These are phyloP conservation scores for Gallinago solitaria DNA, from an alignment of 2,797 vertebrate species.

Conservation along the genomic window DNA sequence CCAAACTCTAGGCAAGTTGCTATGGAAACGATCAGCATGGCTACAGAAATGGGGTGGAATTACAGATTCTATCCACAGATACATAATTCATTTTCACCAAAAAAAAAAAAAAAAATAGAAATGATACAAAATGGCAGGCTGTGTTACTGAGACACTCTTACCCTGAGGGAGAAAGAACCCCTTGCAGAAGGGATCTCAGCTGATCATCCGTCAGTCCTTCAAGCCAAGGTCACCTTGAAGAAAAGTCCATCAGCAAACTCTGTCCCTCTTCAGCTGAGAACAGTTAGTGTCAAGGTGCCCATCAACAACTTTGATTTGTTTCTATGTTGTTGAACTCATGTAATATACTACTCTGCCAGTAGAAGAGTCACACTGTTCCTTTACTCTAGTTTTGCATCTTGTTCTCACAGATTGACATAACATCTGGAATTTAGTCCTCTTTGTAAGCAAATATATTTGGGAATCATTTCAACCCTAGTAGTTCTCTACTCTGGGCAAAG, in stretches of 20 bases:
- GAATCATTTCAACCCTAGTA: not conserved
- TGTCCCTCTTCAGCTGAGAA: not conserved
- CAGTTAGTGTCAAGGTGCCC: not conserved
- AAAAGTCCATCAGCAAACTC: not conserved
- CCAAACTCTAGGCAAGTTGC: constrained; percentile 12
- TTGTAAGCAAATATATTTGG: not conserved
- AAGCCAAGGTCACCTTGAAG: not conserved
- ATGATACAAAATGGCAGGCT: not conserved
- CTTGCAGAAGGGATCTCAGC: not conserved
- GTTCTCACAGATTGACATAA: not conserved
- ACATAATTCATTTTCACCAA: not conserved
- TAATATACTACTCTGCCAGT: not conserved
- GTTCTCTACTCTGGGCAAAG: not conserved
- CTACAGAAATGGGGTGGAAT: not conserved
- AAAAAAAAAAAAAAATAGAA: not conserved
- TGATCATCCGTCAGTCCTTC: not conserved
- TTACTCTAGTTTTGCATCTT: not conserved
- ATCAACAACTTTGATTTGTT: not conserved
- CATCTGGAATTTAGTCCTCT: not conserved
- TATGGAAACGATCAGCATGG: constrained; percentile 12
- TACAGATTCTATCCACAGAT: not conserved
- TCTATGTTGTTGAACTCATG: not conserved
- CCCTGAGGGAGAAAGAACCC: not conserved
- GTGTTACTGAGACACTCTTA: not conserved
- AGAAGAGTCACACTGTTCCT: not conserved